phyloP scores from a whole-genome alignment of 2,113 vertebrate species.

The Gasterosteus nipponicus region DNA sequence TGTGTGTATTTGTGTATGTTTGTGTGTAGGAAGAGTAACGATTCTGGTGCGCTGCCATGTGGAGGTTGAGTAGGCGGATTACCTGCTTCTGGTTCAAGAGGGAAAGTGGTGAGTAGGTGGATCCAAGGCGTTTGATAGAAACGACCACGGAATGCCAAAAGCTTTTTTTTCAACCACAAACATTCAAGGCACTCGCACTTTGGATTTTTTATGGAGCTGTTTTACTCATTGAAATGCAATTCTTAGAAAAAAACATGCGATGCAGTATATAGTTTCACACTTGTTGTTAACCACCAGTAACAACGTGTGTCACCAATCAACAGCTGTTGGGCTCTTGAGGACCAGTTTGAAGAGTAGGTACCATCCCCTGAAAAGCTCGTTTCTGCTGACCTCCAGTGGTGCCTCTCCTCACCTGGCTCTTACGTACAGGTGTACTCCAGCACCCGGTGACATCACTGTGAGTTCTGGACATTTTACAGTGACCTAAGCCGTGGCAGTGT shows the following conservation, averaged over 20 bases:
- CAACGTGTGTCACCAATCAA: not conserved
- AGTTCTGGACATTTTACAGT: not conserved
- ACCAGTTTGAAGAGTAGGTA: not conserved
- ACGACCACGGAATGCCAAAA: not conserved
- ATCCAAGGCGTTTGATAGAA: conserved; percentile 35
- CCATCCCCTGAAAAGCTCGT: not conserved
- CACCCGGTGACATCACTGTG: not conserved
- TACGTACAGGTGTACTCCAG: not conserved
- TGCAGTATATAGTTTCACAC: not conserved
- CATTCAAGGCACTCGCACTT: not conserved
- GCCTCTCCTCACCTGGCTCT: not conserved
- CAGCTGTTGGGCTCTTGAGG: too few species aligned
- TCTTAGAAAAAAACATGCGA: not conserved
- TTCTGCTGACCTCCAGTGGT: not conserved
- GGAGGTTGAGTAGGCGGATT: conserved; percentile 64
- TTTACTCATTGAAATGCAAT: not conserved
- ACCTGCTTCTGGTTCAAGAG: conserved; percentile 37
- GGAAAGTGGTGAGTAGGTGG: conserved; percentile 52
- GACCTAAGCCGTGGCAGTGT: not conserved
- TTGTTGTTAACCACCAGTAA: not conserved
- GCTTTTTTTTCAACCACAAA: not conserved
- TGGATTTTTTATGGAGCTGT: not conserved
- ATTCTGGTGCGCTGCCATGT: conserved; percentile 54
- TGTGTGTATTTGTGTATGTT: conserved; percentile 39
- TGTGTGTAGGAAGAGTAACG: conserved; percentile 19